phyloP scores from a whole-genome alignment of 2,797 vertebrate species.

The Sebastiscus albofasciatus region DNA sequence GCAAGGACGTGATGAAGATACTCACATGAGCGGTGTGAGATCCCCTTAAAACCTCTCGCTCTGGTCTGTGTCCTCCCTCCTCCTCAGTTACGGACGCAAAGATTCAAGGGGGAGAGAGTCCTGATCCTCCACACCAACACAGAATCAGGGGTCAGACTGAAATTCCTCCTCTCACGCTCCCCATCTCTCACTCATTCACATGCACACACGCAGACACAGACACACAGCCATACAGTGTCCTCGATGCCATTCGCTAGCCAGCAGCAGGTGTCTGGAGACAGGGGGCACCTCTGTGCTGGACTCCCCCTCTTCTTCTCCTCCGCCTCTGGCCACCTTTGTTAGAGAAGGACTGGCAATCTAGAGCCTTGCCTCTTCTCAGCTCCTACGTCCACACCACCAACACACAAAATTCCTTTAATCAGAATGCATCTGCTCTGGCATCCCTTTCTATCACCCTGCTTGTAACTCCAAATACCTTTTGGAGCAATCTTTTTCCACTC shows the following conservation, averaged over 20 bases:
- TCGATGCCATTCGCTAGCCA: conserved; percentile 67
- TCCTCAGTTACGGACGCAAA: conserved; percentile 48
- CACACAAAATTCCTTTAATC: conserved; percentile 69
- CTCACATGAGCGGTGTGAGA: conserved; percentile 68
- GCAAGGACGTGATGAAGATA: conserved; percentile 36
- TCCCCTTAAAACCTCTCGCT: conserved; percentile 35
- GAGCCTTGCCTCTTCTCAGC: conserved; percentile 57
- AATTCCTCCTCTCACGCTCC: conserved; percentile 45
- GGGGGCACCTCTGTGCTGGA: conserved; percentile 76
- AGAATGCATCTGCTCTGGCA: conserved; percentile 71
- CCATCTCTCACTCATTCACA: conserved; percentile 54
- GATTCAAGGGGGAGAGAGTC: conserved; percentile 19
- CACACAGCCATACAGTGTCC: conserved; percentile 74
- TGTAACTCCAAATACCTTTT: conserved; percentile 21
- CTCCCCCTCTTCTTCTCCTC: background rate
- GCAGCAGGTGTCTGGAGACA: conserved; percentile 82
- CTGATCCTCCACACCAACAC: conserved; percentile 41
- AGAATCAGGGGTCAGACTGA: conserved; percentile 43
- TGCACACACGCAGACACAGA: conserved; percentile 51
- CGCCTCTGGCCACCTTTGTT: conserved; percentile 63
- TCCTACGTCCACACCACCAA: conserved; percentile 39
- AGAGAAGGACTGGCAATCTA: conserved; percentile 60
- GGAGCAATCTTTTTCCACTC: conserved; percentile 9
- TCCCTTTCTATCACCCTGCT: background rate
- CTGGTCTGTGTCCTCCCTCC: conserved; percentile 38